A percentile compares a stretch with the other conserved stretches of the same genome.
Evolutionary conservation across 2,113 vertebrate genomes (phyloP).

Genomic region (Motacilla alba): DNA sequence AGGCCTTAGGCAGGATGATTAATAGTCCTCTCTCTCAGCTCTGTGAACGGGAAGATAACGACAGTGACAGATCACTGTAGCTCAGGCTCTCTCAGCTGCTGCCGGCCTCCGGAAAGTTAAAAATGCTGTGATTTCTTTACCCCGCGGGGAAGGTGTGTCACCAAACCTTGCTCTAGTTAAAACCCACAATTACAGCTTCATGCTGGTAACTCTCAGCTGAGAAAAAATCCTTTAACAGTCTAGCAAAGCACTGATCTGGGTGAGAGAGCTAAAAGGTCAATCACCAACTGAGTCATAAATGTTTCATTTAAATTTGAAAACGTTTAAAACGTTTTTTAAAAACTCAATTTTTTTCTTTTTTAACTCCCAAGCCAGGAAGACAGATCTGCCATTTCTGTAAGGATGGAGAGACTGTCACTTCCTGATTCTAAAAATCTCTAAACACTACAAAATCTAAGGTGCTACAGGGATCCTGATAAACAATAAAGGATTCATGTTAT

Average conservation of each 20-base stretch:
- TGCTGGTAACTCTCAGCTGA: not conserved
- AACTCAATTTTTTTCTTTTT: too few relatives aligned
- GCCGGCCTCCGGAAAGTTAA: fast-evolving
- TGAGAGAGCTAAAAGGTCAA: not conserved
- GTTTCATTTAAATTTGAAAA: not conserved
- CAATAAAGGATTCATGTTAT: not conserved
- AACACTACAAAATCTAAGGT: not conserved
- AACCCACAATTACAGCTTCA: not conserved
- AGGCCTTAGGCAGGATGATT: not conserved
- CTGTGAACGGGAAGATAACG: not conserved
- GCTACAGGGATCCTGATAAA: not conserved
- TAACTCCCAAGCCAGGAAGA: not conserved
- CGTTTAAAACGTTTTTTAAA: not conserved
- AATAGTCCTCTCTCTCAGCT: not conserved
- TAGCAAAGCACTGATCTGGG: not conserved
- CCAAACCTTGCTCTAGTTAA: not conserved
- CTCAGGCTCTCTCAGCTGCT: not conserved
- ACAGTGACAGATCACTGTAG: not conserved
- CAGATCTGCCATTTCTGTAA: not conserved
- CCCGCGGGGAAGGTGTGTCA: not conserved
- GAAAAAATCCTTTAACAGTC: not conserved
- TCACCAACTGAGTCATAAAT: not conserved
- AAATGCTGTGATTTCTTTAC: not conserved
- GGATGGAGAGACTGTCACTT: not conserved
- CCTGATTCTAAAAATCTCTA: not conserved